Base-by-base conservation (phyloP, 2,797 vertebrate genomes). In the Chelon auratus region DNA sequence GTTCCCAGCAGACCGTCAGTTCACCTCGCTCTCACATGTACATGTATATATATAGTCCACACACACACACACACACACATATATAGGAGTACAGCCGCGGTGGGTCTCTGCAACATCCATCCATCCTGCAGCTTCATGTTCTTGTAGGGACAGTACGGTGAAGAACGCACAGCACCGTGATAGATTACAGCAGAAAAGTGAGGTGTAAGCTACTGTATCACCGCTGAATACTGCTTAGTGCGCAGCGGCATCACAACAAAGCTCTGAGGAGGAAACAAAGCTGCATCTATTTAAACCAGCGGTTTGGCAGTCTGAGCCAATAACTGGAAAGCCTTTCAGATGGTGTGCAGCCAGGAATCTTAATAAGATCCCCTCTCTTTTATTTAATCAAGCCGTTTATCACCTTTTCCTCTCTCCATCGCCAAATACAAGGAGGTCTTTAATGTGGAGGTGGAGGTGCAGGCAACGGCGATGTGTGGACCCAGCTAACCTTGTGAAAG, bases 141-240 rank as follows among this genome's bases (percentile, higher is more conserved):
- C 30, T 54, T 72, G 58, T 52, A 65, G 60, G 62, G 64, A 64
- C 60, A 30, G 64, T 48, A 54, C 57, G 67, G 50, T 37, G 52
- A 73, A 43, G 53, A 53, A 0, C 22, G 5, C 60, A 68, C 70
- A 65, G 53, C 72, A 20, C 42, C 14, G 18, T 83, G 85, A 89
- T 84, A 72, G 76, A 89, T 83, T 79, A 72, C 73, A 88, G 66
- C 48, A 78, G 68, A 65, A 82, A 86, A 70, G 39, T 73, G 64
- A 84, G 68, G 48, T 69, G 77, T 64, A 71, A 73, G 81, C 78
- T 77, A 70, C 81, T 78, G 62, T 70, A 53, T 79, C 63, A 61
- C 18, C 0, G 15, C 40, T 68, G 77, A 77, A 83, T 71, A 59
- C 75, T 75, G 87, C 78, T 84, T 71, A 70, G 63, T 74, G 70